Percentiles rank a stretch among this genome's conserved stretches.
Evolutionary conservation across 2,888 invertebrate genomes (phyloP).

Genomic region (Lithophane leautieri): DNA sequence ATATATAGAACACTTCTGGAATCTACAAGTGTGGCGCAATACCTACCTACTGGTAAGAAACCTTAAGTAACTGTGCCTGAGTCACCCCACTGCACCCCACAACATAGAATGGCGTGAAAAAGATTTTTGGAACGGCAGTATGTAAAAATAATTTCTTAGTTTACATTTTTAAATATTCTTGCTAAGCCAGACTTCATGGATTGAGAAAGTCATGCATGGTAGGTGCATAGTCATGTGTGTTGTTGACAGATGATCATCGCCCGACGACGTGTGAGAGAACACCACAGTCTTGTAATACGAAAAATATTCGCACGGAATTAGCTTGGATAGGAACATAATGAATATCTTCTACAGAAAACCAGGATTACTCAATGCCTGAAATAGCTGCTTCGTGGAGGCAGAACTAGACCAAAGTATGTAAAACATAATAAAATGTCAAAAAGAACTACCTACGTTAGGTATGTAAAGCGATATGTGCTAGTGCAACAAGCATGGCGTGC

Average conservation of each 20-base stretch:
- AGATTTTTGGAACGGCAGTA: slow-evolving; percentile 2
- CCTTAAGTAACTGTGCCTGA: background rate
- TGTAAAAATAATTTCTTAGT: background rate
- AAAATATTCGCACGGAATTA: too few relatives aligned
- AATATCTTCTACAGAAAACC: too few relatives aligned
- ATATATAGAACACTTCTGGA: background rate
- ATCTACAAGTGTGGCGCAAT: background rate
- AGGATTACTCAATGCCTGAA: too few relatives aligned
- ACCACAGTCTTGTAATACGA: too few relatives aligned
- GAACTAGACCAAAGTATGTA: too few relatives aligned
- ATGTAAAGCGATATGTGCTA: slow-evolving; percentile 13
- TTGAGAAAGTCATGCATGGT: slow-evolving; percentile 9
- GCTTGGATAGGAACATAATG: too few relatives aligned
- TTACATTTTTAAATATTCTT: slow-evolving; percentile 3
- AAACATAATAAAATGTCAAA: too few relatives aligned
- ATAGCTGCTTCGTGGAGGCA: too few relatives aligned
- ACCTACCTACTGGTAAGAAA: slow-evolving; percentile 28
- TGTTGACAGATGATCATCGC: too few relatives aligned
- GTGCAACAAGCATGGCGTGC: slow-evolving; percentile 9
- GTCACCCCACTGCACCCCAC: background rate
- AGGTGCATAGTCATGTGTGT: slow-evolving; percentile 26
- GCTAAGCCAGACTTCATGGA: slow-evolving; percentile 1
- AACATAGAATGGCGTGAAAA: slow-evolving; percentile 1
- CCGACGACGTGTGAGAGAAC: too few relatives aligned
- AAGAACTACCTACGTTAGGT: background rate